Percentiles rank a stretch among this genome's conserved stretches.
Evolutionary conservation across 2,888 invertebrate genomes (phyloP).

Genomic region (Gandaritis pyraliata): DNA sequence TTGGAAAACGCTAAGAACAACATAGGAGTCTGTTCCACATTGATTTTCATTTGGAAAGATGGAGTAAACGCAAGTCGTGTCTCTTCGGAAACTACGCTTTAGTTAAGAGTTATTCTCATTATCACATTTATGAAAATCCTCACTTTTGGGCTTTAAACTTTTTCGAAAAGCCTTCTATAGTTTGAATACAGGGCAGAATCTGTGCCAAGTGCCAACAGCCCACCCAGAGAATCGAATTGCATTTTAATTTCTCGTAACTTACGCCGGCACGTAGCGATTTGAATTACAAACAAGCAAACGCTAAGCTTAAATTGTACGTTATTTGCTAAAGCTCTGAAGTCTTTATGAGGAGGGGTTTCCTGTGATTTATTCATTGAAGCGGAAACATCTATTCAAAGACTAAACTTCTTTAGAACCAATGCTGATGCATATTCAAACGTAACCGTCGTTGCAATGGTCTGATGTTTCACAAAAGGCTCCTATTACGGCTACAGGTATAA

Average conservation of each 20-base stretch:
- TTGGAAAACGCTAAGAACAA: neutral
- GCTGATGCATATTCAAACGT: conserved; percentile 27
- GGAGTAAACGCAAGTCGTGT: neutral
- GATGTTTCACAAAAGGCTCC: conserved; percentile 47
- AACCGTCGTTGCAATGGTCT: conserved; percentile 17
- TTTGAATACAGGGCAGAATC: neutral
- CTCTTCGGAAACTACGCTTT: too few species aligned
- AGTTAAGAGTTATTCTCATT: too few species aligned
- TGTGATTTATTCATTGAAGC: conserved; percentile 31
- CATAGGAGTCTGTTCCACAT: too few species aligned
- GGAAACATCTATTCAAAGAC: conserved; percentile 28
- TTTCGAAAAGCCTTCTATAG: neutral
- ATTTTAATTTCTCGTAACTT: conserved; percentile 30
- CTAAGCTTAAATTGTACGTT: conserved; percentile 19
- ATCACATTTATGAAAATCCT: too few species aligned
- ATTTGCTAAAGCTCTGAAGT: conserved; percentile 20
- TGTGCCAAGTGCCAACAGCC: conserved; percentile 11
- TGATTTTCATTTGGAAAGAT: neutral
- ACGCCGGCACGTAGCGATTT: conserved; percentile 23
- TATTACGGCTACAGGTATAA: conserved; percentile 60
- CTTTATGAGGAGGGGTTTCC: conserved; percentile 25
- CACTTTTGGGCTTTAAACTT: too few species aligned
- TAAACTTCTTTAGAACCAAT: conserved; percentile 18
- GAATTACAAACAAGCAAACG: conserved; percentile 27
- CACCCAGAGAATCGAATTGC: conserved; percentile 21